Evolutionary conservation across 2,113 vertebrate genomes (phyloP).

Genomic region (Alaudala cheleensis): DNA sequence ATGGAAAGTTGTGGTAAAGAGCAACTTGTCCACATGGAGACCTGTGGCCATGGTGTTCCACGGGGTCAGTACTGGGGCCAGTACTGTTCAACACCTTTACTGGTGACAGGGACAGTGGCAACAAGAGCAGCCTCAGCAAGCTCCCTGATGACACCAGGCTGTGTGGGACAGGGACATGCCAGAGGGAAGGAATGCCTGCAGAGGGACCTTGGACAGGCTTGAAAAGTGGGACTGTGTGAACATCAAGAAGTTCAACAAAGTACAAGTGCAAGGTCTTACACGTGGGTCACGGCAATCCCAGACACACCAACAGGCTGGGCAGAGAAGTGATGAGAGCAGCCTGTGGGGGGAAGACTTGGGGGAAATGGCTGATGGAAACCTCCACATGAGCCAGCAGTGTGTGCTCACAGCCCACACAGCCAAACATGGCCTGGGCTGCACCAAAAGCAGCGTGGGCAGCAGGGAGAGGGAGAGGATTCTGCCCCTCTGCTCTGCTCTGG

Average conservation of each 20-base stretch:
- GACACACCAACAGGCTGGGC: not conserved
- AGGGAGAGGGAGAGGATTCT: not conserved
- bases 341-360: not conserved
- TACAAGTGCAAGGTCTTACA: not conserved
- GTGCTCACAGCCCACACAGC: not conserved
- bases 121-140: not conserved
- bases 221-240: not conserved
- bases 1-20: not conserved
- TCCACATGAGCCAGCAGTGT: not conserved
- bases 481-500: not conserved
- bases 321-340: not conserved
- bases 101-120: not conserved
- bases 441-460: not conserved
- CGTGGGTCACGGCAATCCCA: not conserved
- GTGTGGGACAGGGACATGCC: not conserved
- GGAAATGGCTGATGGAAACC: not conserved
- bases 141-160: not conserved
- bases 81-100: not conserved
- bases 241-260: not conserved
- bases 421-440: not conserved
- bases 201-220: not conserved
- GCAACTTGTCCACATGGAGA: not conserved
- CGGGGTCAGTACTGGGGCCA: not conserved
- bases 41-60: not conserved
- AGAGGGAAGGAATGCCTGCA: not conserved